Percentiles rank a stretch among this genome's conserved stretches.
Evolutionary conservation across 2,113 vertebrate species (phyloP).

Genomic region (Campylomormyrus tamandua): DNA sequence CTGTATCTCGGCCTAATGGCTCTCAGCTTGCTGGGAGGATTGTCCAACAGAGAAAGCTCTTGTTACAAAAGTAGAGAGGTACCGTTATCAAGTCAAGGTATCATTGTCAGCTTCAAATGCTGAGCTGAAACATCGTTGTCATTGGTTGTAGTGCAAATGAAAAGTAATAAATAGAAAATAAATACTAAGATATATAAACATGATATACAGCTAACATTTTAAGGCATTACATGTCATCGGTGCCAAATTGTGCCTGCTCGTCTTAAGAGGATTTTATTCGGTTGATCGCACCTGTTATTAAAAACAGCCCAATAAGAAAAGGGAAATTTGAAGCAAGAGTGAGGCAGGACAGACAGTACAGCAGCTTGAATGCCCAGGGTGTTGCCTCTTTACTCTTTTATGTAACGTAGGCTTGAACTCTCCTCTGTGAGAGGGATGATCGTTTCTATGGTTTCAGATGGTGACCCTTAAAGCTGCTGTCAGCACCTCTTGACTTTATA

Average conservation of each 20-base stretch:
- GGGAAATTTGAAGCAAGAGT: neutral
- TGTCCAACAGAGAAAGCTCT: neutral
- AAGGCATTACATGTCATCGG: neutral
- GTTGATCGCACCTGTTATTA: neutral
- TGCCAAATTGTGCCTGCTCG: neutral
- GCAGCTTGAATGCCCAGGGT: neutral
- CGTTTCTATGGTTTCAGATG: neutral
- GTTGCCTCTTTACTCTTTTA: neutral
- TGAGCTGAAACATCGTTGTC: neutral
- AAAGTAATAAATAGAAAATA: neutral
- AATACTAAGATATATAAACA: neutral
- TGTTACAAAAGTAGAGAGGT: neutral
- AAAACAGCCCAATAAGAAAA: neutral
- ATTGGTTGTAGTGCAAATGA: neutral
- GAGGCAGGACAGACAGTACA: neutral
- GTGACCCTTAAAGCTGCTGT: constrained; percentile 14
- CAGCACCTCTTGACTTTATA: constrained; percentile 27
- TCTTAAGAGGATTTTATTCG: neutral
- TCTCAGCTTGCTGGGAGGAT: neutral
- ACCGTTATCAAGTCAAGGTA: neutral
- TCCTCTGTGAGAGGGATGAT: neutral
- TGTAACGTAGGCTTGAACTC: neutral
- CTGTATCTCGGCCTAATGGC: neutral
- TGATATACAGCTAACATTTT: neutral
- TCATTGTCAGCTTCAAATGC: neutral